Evolutionary conservation across 2,888 invertebrate genomes (phyloP).

Genomic region (Meganola albula): DNA sequence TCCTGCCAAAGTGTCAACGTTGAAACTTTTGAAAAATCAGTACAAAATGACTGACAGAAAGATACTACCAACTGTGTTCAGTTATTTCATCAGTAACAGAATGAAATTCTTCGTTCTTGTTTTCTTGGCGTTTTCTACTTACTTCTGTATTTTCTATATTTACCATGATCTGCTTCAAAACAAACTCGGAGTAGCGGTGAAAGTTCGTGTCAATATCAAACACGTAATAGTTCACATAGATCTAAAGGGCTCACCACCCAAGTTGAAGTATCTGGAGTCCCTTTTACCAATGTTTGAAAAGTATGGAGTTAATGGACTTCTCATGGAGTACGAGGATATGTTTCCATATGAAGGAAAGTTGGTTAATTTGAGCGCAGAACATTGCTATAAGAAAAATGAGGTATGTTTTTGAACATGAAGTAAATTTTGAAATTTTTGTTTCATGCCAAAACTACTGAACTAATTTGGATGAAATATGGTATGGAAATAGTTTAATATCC

Average conservation of each 20-base stretch:
- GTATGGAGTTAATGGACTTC: conserved; percentile 85
- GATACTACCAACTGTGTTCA: conserved; percentile 1
- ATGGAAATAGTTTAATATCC: too few species aligned
- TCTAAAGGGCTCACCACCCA: conserved; percentile 90
- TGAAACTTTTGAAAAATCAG: too few species aligned
- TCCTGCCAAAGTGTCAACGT: neutral
- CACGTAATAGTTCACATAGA: conserved; percentile 88
- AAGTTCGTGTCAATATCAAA: conserved; percentile 26
- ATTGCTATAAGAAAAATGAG: conserved; percentile 77
- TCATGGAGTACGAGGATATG: conserved; percentile 93
- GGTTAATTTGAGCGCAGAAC: conserved; percentile 77
- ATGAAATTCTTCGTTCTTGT: conserved; percentile 9
- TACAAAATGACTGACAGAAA: too few species aligned
- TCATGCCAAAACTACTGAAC: too few species aligned
- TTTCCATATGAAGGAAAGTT: conserved; percentile 84
- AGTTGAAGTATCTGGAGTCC: conserved; percentile 77
- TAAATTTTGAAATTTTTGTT: too few species aligned
- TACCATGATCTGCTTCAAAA: too few species aligned
- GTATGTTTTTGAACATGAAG: too few species aligned
- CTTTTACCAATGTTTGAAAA: conserved; percentile 79
- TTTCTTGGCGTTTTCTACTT: conserved; percentile 10
- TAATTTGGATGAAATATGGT: too few species aligned
- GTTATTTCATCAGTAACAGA: conserved; percentile 4
- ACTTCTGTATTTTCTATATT: too few species aligned
- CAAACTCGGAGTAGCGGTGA: neutral